Base-by-base conservation (phyloP, 2,797 vertebrate genomes). In the Loriculus beryllinus region DNA sequence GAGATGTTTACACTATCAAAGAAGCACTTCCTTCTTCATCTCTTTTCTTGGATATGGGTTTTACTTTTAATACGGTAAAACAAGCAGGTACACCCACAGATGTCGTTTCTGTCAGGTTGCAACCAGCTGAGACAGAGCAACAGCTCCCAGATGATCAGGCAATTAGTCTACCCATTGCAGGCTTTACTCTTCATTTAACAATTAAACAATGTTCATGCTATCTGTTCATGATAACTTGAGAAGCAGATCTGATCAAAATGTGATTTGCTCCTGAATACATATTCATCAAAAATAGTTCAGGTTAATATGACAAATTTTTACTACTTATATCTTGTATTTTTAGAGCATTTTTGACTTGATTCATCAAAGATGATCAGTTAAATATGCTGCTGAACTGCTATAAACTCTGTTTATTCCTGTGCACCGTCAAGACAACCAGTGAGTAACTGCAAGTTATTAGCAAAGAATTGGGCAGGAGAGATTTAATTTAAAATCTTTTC, bases 161-260 rank as follows among this genome's bases (percentile, higher is more conserved):
- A 77, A 45, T 64, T 80, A 88, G 49, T 65, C 64, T 6, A 3
- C 56, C 54, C 48, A 13, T 42, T 45, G 33, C 59, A 82, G 63
- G 20, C 65, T 94, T 92, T 86, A 31, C 56, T 80, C 52, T 74
- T 74, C 57, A 56, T 90, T 89, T 90, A 80, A 43, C 56, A 80
- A 63, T 91, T 82, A 83, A 77, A 67, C 48, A 63, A 85, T 40
- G 14, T 39, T 83, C 20, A 0, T 26, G 14, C 82, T 83, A 42
- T 56, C 76, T 71, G 40, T 12, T 81, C 2, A 1, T 25, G 40
- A 39, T 35, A 77, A 29, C 28, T 70, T 80, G 48, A 85, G 92
- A 80, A 48, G 43, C 40, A 22, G 56, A 62, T 47, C 75, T 71
- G 89, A 92, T 87, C 64, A 78, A 40, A 90, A n/a, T 37, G n/a